Conservation (phyloP, 2,797 vertebrate species). For the Semaprochilodus insignis region DNA sequence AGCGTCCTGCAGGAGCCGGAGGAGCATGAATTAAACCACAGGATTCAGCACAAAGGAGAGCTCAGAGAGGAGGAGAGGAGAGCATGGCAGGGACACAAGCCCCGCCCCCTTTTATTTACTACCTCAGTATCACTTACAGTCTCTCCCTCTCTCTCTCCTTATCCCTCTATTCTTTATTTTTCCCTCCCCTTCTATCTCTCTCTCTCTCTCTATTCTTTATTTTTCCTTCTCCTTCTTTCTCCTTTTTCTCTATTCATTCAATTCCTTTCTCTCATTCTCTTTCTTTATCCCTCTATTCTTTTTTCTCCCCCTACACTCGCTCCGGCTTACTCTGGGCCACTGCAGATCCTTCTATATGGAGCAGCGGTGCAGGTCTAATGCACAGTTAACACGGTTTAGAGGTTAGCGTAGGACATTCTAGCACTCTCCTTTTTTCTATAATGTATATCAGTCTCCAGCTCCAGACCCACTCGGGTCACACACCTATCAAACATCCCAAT, state of each 20-base stretch:
- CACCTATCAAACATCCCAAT: too few species aligned
- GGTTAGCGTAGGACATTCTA: neutral
- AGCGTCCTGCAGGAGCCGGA: neutral
- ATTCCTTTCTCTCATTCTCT: neutral
- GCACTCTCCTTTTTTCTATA: neutral
- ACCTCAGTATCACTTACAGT: neutral
- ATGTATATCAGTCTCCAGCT: neutral
- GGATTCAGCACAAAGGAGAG: neutral
- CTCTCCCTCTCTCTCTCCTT: neutral
- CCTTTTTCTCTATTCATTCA: too few species aligned
- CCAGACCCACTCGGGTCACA: too few species aligned
- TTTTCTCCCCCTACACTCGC: slow-evolving; percentile 11
- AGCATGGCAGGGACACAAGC: neutral
- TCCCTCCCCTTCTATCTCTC: neutral
- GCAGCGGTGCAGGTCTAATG: neutral
- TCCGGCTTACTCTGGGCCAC: neutral
- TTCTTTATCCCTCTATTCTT: neutral
- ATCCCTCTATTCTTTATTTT: neutral
- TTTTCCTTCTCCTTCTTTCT: too few species aligned
- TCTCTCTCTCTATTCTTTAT: neutral
- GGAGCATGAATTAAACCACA: neutral
- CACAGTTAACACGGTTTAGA: neutral
- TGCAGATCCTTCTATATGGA: neutral
- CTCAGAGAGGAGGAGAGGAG: neutral
- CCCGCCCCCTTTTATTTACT: neutral